Base-by-base conservation (phyloP, 2,113 vertebrate species). In the Seriola aureovittata region DNA sequence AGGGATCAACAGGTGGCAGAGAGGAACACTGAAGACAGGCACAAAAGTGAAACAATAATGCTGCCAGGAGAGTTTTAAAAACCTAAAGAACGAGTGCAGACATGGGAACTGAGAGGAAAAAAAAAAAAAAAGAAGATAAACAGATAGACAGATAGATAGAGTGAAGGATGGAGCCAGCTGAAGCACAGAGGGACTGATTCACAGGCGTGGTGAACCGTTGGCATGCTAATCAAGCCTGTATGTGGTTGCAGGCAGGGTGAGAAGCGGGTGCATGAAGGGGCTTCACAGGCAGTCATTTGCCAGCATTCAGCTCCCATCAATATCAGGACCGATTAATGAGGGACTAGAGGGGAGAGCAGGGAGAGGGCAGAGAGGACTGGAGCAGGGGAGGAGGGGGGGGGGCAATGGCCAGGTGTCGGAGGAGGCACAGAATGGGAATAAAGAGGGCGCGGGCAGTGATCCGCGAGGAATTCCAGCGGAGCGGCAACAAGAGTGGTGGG, bases 301-400 rank as follows among this genome's bases (percentile, higher is more conserved):
- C 92, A 90, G 90, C 88, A 88, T 94, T 96, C 94, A 95, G 78
- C 90, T 95, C 91, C 91, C 94, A 95, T 96, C 94, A 96, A 95
- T 96, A 95, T 96, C 95, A 95, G 94, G 86, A 29, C 58, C 89
- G 90, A 95, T 95, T 96, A 95, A 95, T 95, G 95, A 95, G 93
- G 90, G 85, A 68, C 74, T 68, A 54, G 83, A 89, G 73, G 72
- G 78, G 89, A 69, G 78, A 80, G 78, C 54, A 60, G 80, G 71
- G 86, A 80, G 80, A 80, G 86, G 78, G 74, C 78, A 85, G 78
- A 60, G 78, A 78, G 84, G 63, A 67, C 58, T 14, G 7, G 19
- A 14, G 52, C 25, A 2, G 29, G 55, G 62, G 78, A 81, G 70
- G 36, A 17, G 29, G 34, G 69, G 66, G 55, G 82, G 85, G 75